Evolutionary conservation across 2,113 vertebrate genomes (phyloP).

Genomic region (Charadrius vociferus): DNA sequence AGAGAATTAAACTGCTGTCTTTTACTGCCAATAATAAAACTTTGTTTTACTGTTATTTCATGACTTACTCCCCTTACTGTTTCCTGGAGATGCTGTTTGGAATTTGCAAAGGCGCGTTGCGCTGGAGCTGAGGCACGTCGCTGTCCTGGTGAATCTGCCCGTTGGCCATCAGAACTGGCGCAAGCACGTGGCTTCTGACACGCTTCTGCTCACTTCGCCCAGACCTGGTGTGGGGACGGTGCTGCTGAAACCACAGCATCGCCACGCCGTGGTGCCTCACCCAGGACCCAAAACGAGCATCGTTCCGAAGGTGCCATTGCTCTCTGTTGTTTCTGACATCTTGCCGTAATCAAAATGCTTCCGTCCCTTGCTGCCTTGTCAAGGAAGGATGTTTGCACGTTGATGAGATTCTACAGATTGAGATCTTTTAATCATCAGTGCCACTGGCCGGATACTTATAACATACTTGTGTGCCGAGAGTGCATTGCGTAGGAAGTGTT

Average conservation of each 20-base stretch:
- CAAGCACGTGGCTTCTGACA: background rate
- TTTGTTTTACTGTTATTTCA: background rate
- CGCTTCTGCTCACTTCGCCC: background rate
- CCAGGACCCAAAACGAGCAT: too few relatives aligned
- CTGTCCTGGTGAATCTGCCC: background rate
- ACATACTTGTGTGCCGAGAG: rapidly evolving
- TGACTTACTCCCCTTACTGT: background rate
- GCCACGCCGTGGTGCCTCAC: background rate
- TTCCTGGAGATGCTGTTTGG: background rate
- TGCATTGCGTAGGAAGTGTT: background rate
- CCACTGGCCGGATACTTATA: background rate
- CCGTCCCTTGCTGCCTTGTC: background rate
- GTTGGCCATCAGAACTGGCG: background rate
- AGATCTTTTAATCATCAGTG: background rate
- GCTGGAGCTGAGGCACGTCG: rapidly evolving
- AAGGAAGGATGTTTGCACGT: background rate
- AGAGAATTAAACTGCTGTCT: background rate
- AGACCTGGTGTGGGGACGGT: rapidly evolving
- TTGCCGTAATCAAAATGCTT: background rate
- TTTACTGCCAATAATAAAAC: background rate
- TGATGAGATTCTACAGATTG: background rate
- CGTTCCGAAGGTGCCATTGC: background rate
- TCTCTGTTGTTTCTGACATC: background rate
- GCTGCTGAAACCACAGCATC: background rate
- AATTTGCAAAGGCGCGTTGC: background rate